Percentiles rank a stretch among this genome's conserved stretches.
phyloP scores from a whole-genome alignment of 2,113 vertebrate species.

The Stigmatopora nigra region DNA sequence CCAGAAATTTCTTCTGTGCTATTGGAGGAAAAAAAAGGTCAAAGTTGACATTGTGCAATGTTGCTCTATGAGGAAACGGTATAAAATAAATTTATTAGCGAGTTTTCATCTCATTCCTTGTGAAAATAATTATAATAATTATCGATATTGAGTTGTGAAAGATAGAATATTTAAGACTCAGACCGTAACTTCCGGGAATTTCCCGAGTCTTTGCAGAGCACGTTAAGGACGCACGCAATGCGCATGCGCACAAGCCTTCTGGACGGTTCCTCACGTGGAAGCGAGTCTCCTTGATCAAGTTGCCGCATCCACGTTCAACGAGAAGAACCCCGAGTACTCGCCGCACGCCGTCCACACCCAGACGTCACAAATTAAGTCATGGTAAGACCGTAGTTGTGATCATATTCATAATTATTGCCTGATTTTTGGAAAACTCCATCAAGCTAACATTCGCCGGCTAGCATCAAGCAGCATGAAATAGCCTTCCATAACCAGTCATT shows the following conservation, averaged over 20 bases:
- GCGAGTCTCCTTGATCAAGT: conserved; percentile 9
- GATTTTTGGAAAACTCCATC: background rate
- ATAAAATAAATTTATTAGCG: background rate
- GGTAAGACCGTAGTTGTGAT: conserved; percentile 44
- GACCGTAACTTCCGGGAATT: background rate
- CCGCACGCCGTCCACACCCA: background rate
- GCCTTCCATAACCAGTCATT: conserved; percentile 6
- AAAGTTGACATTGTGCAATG: conserved; percentile 67
- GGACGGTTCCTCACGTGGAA: conserved; percentile 68
- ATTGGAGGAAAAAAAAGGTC: conserved; percentile 71
- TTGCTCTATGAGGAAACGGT: background rate
- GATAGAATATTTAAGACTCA: background rate
- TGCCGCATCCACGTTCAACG: conserved; percentile 14
- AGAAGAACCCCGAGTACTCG: conserved; percentile 6
- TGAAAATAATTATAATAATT: background rate
- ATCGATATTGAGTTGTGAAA: background rate
- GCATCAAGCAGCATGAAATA: conserved; percentile 4
- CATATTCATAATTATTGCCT: too few species aligned
- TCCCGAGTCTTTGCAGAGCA: background rate
- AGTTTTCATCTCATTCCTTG: background rate
- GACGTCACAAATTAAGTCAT: conserved; percentile 32
- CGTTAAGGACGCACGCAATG: conserved; percentile 64
- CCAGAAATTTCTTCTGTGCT: conserved; percentile 66
- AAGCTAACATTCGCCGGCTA: conserved; percentile 3
- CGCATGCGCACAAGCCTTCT: conserved; percentile 62